Conservation (phyloP, 2,888 invertebrate genomes). For the Smittia aterrima region DNA sequence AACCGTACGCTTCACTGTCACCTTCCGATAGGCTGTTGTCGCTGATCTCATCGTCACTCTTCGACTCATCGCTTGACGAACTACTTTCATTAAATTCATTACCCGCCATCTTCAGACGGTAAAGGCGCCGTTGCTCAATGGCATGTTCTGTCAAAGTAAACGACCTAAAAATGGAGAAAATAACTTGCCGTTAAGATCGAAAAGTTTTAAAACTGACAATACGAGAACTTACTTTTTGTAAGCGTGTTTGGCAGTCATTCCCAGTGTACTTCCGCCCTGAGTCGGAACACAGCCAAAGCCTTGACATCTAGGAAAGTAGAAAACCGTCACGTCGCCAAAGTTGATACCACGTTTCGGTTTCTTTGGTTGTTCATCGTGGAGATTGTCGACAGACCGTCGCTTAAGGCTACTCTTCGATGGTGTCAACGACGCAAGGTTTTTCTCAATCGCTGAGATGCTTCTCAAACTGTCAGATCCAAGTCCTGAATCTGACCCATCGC, state of each 20-base stretch:
- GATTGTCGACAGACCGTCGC: constrained; percentile 55
- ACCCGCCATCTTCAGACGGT: constrained; percentile 67
- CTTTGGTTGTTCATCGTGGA: constrained; percentile 56
- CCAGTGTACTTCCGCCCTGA: constrained; percentile 85
- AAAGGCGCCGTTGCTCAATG: constrained; percentile 80
- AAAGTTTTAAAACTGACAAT: background rate
- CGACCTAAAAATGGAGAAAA: constrained; percentile 54
- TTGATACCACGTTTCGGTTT: constrained; percentile 78
- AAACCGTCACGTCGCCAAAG: constrained; percentile 91
- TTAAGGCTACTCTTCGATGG: constrained; percentile 67
- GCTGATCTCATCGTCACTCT: constrained; percentile 80
- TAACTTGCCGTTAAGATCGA: constrained; percentile 58
- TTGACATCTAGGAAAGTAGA: constrained; percentile 90
- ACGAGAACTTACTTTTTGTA: constrained; percentile 32
- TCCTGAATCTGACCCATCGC: constrained; percentile 82
- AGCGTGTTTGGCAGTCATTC: constrained; percentile 76
- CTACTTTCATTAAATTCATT: constrained; percentile 53
- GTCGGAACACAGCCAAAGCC: constrained; percentile 91
- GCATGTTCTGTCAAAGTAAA: constrained; percentile 88
- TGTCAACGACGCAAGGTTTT: constrained; percentile 32
- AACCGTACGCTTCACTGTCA: constrained; percentile 86
- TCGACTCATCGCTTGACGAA: constrained; percentile 74
- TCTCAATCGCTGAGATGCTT: constrained; percentile 45
- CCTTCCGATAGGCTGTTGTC: constrained; percentile 80
- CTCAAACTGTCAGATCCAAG: constrained; percentile 71